Base-by-base conservation (phyloP, 2,888 invertebrate genomes). In the Lasioglossum calceatum region DNA sequence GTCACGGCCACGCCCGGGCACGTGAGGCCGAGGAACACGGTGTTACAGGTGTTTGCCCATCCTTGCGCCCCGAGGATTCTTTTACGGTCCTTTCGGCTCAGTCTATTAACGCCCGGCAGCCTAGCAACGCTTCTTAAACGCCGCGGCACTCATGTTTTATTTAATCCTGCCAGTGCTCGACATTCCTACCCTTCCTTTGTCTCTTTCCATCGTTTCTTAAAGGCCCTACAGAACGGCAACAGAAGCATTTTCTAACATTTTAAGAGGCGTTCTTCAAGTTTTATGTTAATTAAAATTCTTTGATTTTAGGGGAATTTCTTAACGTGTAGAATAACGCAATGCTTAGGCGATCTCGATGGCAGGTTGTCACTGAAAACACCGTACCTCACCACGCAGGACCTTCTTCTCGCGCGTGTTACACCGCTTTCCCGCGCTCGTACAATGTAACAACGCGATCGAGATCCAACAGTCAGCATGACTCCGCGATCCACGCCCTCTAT, bases 1-100 rank as follows among this genome's bases (percentile, higher is more conserved):
- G 94, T 93, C 93, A 93, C 93, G 92, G 94, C 91, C 93, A 93
- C 93, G 92, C 93, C 94, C 91, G 94, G 93, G 92, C 94, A 94
- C 94, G 94, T 94, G 94, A 94, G 93, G 88, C 88, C 73, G 19
- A 27, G 47, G 86, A 87, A 92, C 92, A 92, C 90, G 88, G 88
- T 88, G 93, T 93, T 94, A 94, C 93, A 93, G 93, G 93, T 93
- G 94, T 93, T 93, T 91, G 92, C 91, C 91, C 90, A 91, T 91
- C 84, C 86, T 78, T 67, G 76, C 67, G 54, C 67, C 71, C 75
- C 88, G 70, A 74, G 36, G 70, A 84, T 89, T 85, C 82, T 81
- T 81, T 88, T 88, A 83, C 80, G 81, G 77, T 71, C 84, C 67
- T 80, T 86, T 85, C 88, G 79, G 77, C 79, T 82, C 87, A 67